Conservation (phyloP, 2,113 vertebrate genomes). For the Rostratula benghalensis region DNA sequence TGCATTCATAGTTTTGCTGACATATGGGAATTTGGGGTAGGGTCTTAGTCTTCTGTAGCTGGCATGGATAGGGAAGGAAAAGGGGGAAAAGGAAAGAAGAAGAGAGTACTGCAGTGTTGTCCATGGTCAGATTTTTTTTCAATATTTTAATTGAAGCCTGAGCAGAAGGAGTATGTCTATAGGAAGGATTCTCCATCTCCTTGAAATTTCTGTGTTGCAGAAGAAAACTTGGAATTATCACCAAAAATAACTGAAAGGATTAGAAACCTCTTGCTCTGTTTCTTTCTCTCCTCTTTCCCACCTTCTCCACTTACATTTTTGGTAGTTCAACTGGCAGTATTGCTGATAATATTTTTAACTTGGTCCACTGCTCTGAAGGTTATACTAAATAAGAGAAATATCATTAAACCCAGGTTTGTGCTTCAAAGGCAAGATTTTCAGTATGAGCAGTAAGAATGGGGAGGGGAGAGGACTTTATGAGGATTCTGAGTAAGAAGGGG, state of each 20-base stretch:
- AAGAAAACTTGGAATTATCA: neutral
- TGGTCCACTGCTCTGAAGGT: neutral
- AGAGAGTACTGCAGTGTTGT: neutral
- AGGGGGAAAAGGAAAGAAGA: neutral
- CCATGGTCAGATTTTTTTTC: neutral
- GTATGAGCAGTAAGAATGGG: neutral
- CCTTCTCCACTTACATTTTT: neutral
- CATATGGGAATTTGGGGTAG: neutral
- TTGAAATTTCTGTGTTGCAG: neutral
- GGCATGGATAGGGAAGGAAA: neutral
- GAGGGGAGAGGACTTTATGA: neutral
- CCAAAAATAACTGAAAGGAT: neutral
- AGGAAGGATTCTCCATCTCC: neutral
- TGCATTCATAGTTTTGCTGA: neutral
- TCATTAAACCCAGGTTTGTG: neutral
- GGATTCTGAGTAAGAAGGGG: neutral
- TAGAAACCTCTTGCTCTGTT: neutral
- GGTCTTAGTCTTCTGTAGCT: neutral
- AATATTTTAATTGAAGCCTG: neutral
- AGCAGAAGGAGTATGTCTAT: neutral
- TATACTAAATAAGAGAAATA: constrained; percentile 7
- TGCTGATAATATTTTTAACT: neutral
- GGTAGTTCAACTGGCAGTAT: neutral
- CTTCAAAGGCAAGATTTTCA: constrained; percentile 28
- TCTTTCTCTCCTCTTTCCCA: neutral